A percentile compares a stretch with the other conserved stretches of the same genome.
These are phyloP conservation scores for Sitobion miscanthi DNA, from an alignment of 1,140 invertebrate genomes.

Conservation along the genomic window DNA sequence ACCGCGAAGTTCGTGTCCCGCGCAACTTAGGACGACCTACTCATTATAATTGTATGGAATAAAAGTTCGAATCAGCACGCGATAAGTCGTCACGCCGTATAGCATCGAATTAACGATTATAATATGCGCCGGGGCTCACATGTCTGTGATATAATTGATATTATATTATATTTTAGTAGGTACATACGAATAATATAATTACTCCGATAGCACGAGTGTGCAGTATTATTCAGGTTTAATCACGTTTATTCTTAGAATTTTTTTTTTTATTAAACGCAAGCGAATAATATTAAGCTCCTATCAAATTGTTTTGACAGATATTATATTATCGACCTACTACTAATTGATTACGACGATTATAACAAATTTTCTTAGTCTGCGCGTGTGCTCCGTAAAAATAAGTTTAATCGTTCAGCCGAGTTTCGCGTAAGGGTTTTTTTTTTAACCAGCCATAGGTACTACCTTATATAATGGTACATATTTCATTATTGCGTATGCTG, in stretches of 20 bases:
- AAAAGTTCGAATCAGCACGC: background rate
- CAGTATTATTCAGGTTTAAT: background rate
- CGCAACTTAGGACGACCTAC: background rate
- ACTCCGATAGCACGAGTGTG: background rate
- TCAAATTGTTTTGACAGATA: background rate
- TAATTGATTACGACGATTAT: background rate
- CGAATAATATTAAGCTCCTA: background rate
- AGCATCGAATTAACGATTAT: background rate
- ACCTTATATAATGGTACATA: no score
- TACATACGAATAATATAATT: background rate
- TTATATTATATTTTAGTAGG: background rate
- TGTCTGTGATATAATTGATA: no score
- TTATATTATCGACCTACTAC: background rate
- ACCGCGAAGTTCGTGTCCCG: background rate
- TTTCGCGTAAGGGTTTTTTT: background rate
- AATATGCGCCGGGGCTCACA: background rate
- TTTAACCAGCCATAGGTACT: background rate
- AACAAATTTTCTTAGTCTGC: background rate
- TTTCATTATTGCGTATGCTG: background rate
- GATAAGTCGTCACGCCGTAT: background rate
- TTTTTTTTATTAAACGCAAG: background rate
- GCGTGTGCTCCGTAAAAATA: background rate
- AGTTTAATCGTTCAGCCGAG: background rate
- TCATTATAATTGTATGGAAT: background rate
- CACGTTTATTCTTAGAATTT: background rate